Percentiles rank a stretch among this genome's conserved stretches.
These are phyloP conservation scores for Platypus cylindrus DNA, from an alignment of 2,888 invertebrate genomes.

Conservation along the genomic window DNA sequence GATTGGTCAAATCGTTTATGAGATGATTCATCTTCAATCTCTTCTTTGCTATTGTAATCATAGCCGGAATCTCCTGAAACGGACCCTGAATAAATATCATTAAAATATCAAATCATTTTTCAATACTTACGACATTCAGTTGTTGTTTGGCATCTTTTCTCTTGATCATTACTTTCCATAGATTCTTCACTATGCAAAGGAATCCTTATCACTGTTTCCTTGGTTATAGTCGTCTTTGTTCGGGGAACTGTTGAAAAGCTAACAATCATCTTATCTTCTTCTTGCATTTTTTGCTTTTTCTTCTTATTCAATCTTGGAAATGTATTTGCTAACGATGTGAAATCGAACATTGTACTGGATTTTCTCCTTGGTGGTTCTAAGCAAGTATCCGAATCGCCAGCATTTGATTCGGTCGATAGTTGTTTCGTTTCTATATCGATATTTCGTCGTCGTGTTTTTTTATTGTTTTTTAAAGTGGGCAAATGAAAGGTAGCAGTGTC, in stretches of 20 bases:
- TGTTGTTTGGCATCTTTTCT: slow-evolving; percentile 33
- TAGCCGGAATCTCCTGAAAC: too few species aligned
- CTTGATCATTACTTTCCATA: slow-evolving; percentile 32
- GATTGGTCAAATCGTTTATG: slow-evolving; percentile 15
- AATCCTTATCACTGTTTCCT: slow-evolving; percentile 26
- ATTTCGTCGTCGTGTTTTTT: too few species aligned
- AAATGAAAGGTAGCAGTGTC: slow-evolving; percentile 50
- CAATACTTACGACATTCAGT: slow-evolving; percentile 22
- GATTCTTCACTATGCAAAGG: slow-evolving; percentile 32
- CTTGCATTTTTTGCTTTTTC: slow-evolving; percentile 15
- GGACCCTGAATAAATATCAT: too few species aligned
- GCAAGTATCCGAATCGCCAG: slow-evolving; percentile 28
- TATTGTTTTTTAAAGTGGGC: slow-evolving; percentile 38
- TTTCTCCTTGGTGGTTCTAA: not conserved
- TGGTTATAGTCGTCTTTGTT: slow-evolving; percentile 24
- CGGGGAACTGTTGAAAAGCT: slow-evolving; percentile 54
- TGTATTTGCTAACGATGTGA: slow-evolving; percentile 58
- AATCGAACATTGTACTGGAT: slow-evolving; percentile 39
- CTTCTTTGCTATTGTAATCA: slow-evolving; percentile 17
- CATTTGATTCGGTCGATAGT: slow-evolving; percentile 39
- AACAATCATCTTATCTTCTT: too few species aligned
- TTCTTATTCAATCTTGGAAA: slow-evolving; percentile 57
- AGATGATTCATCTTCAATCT: slow-evolving; percentile 21
- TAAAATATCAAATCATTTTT: not conserved
- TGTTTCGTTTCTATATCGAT: slow-evolving; percentile 32